Evolutionary conservation across 2,888 invertebrate species (phyloP), one percentile per base, ranked within the genome.

Genomic region (Dicyrtoma fusca): DNA sequence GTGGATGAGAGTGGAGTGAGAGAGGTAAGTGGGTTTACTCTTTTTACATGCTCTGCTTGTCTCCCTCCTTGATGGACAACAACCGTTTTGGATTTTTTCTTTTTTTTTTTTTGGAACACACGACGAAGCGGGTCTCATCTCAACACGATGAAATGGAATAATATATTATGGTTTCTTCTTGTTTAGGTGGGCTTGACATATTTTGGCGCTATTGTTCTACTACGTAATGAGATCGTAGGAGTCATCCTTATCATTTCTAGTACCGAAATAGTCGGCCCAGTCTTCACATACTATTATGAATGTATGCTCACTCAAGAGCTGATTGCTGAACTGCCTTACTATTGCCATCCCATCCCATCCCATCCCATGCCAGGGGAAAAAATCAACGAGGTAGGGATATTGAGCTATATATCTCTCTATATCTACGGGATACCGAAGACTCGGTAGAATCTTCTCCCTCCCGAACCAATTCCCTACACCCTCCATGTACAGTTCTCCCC

Each of bases 181-280:
- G 73, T 72, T 70, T 74, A 72, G 71, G 74, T 75, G 73, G 75
- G 75, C 73, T 74, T 77, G 76, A 76, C 76, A 76, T 75, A 73
- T 77, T 77, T 77, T 74, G 73, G 64, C 70, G 74, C 74, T 70
- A 75, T 77, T 75, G 75, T 77, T 77, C 73, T 73, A 59, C 73
- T 73, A 44, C 73, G 74, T 77, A 77, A 77, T 77, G 77, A 77
- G 75, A 77, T 75, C 75, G 77, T 77, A 75, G 77, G 77, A 77
- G 77, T 74, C 74, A 17, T 72, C 44, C 73, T 75, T 74, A 77
- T 75, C 74, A 77, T 77, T 75, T 74, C 74, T 74, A 75, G 74
- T 75, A 75, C 75, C 73, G 74, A 75, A 76, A 74, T 57, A 66
- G 66, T 34, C 66, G 34, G 51, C 53, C 53, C 26, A 34, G 42